Conservation (phyloP, 2,113 vertebrate genomes). For the Crocuta crocuta region DNA sequence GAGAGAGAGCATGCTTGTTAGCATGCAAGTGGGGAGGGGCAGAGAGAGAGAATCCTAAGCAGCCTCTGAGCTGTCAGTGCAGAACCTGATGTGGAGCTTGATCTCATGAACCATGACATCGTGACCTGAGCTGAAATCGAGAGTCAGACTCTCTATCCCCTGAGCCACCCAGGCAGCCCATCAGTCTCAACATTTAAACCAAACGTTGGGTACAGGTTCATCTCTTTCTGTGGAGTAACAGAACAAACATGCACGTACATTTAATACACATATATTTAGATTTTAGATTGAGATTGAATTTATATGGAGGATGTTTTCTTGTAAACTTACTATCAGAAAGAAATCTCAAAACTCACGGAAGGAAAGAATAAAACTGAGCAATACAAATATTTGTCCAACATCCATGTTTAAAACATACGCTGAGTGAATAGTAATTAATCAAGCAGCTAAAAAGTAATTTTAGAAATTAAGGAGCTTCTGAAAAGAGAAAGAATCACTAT, state of each 20-base stretch:
- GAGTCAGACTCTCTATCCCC: too few relatives aligned
- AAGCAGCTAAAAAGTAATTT: slow-evolving; percentile 1
- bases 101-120: too few relatives aligned
- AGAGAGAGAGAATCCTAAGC: too few relatives aligned
- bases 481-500: not conserved
- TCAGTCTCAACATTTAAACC: not conserved
- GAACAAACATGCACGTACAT: not conserved
- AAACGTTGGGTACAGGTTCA: not conserved
- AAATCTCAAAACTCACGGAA: not conserved
- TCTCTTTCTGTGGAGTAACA: not conserved
- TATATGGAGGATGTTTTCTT: not conserved
- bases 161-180: too few relatives aligned
- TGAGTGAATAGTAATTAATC: not conserved
- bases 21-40: too few relatives aligned
- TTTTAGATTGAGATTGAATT: not conserved
- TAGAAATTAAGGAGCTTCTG: not conserved
- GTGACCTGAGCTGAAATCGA: too few relatives aligned
- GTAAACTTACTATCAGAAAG: not conserved
- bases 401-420: not conserved
- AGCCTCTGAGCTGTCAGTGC: too few relatives aligned
- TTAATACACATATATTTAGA: not conserved
- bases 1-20: too few relatives aligned
- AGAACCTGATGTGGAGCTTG: too few relatives aligned
- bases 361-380: not conserved
- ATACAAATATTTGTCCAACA: not conserved